phyloP scores from a whole-genome alignment of 2,113 vertebrate genomes.

The Pangasianodon gigas region DNA sequence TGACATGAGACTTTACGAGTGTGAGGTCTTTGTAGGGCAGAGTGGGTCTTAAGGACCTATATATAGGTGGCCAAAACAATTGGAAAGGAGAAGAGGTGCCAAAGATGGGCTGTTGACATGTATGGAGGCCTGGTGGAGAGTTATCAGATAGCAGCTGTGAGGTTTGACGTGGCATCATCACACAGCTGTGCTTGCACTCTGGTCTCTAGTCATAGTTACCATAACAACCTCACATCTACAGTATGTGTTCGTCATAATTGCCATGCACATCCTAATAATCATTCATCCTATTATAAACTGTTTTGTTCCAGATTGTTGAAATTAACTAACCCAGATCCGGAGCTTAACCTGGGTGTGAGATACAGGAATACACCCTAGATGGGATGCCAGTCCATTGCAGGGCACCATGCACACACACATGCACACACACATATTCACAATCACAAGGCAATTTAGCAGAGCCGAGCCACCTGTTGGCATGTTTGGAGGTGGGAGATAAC shows the following conservation, averaged over 20 bases:
- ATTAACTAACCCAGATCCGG: not conserved
- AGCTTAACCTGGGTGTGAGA: not conserved
- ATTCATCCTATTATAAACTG: not conserved
- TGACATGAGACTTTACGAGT: constrained; percentile 48
- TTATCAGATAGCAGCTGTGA: constrained; percentile 47
- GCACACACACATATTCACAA: not conserved
- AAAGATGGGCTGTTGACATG: constrained; percentile 50
- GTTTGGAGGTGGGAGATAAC: not conserved
- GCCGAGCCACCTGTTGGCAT: too few species aligned
- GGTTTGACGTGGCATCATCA: constrained; percentile 32
- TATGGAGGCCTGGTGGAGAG: constrained; percentile 41
- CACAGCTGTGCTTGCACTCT: constrained; percentile 26
- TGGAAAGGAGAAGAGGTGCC: constrained; percentile 44
- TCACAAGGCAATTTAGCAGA: not conserved
- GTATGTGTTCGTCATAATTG: not conserved
- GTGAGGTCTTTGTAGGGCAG: constrained; percentile 45
- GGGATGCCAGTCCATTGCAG: not conserved
- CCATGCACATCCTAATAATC: not conserved
- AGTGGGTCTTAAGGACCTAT: constrained; percentile 45
- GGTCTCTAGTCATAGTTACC: constrained; percentile 24
- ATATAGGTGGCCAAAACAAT: constrained; percentile 53
- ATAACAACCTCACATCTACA: not conserved
- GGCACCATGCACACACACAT: not conserved
- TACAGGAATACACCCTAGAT: not conserved
- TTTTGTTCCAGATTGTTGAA: not conserved